Evolutionary conservation across 2,113 vertebrate species (phyloP).

Genomic region (Picathartes gymnocephalus): DNA sequence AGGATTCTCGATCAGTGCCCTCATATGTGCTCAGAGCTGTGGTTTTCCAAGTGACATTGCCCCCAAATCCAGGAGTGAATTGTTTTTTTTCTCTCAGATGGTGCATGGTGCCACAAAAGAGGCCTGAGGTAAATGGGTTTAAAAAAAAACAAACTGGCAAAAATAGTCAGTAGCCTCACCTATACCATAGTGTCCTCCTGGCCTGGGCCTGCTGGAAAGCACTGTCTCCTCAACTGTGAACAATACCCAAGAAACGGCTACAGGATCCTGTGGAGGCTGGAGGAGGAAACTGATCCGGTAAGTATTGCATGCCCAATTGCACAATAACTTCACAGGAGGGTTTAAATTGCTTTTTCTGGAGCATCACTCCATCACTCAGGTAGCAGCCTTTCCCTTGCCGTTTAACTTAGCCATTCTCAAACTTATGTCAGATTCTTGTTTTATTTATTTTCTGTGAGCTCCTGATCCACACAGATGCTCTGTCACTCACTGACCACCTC

Average conservation of each 20-base stretch:
- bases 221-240: not conserved
- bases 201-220: not conserved
- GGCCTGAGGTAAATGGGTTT: not conserved
- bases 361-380: not conserved
- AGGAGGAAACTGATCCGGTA: slow-evolving; percentile 22
- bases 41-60: not conserved
- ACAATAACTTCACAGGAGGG: not conserved
- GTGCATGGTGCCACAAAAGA: not conserved
- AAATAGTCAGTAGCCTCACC: not conserved
- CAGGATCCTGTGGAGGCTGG: slow-evolving; percentile 5
- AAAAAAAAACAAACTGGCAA: not conserved
- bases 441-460: not conserved
- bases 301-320: slow-evolving; percentile 55
- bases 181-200: not conserved
- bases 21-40: not conserved
- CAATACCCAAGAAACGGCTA: not conserved
- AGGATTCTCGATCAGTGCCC: not conserved
- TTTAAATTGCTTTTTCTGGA: not conserved
- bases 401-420: not conserved
- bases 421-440: not conserved
- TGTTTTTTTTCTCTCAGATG: not conserved
- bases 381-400: not conserved
- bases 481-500: not conserved
- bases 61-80: not conserved
- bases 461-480: not conserved